phyloP scores from a whole-genome alignment of 2,113 vertebrate genomes.

The Leptocoma aspasia region DNA sequence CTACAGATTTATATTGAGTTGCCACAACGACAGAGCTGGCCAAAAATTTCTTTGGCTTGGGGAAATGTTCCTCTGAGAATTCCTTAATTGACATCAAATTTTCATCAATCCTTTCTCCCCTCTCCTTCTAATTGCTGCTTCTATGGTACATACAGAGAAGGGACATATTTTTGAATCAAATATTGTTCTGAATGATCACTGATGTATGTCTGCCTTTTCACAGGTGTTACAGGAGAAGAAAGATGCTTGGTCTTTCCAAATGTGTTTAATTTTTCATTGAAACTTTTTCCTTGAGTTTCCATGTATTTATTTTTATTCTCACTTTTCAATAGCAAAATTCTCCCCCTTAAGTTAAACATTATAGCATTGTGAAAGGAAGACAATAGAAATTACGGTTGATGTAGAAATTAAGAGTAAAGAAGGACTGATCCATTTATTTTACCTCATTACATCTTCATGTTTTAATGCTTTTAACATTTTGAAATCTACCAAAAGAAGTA shows the following conservation, averaged over 20 bases:
- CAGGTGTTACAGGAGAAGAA: not conserved
- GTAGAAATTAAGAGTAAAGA: not conserved
- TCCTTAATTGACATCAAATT: constrained; percentile 23
- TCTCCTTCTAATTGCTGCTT: not conserved
- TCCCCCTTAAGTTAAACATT: not conserved
- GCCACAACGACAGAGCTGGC: not conserved
- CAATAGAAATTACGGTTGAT: not conserved
- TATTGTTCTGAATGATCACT: not conserved
- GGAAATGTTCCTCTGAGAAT: not conserved
- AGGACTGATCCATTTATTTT: not conserved
- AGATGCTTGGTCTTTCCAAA: not conserved
- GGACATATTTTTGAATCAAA: not conserved
- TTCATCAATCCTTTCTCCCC: not conserved
- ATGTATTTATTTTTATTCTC: not conserved
- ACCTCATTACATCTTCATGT: not conserved
- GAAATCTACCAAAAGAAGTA: not conserved
- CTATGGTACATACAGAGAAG: not conserved
- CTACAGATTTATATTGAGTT: not conserved
- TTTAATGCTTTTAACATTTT: not conserved
- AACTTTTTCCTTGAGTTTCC: not conserved
- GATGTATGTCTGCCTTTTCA: not conserved
- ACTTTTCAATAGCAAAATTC: not conserved
- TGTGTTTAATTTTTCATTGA: not conserved
- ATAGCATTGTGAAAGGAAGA: not conserved
- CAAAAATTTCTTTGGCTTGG: not conserved